These are phyloP conservation scores for Acleris literana DNA, from an alignment of 2,888 invertebrate genomes.

Conservation along the genomic window DNA sequence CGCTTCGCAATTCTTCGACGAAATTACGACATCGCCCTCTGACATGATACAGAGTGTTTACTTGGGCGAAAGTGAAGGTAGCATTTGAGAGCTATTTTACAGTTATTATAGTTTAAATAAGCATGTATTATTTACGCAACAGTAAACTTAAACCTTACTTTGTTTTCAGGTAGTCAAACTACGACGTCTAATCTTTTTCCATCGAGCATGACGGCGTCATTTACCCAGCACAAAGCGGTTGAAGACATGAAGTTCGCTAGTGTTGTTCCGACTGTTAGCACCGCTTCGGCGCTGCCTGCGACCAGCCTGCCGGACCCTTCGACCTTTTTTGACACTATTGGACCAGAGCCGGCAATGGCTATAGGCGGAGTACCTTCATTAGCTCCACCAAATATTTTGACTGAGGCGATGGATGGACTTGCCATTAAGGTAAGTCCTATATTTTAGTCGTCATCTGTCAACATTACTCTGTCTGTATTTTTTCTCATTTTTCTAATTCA, in stretches of 20 bases:
- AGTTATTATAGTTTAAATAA: constrained; percentile 18
- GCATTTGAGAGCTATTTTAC: constrained; percentile 30
- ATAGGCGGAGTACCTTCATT: constrained; percentile 59
- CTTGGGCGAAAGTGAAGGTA: constrained; percentile 70
- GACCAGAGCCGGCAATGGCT: constrained; percentile 64
- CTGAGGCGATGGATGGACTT: constrained; percentile 70
- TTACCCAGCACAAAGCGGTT: constrained; percentile 54
- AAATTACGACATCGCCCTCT: constrained; percentile 76
- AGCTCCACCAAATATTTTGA: constrained; percentile 55
- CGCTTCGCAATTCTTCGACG: constrained; percentile 78
- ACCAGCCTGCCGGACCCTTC: constrained; percentile 76
- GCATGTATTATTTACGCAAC: not conserved
- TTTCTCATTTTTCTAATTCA: not conserved
- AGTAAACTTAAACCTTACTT: constrained; percentile 10
- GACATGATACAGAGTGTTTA: constrained; percentile 79
- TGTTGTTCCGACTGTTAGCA: constrained; percentile 68
- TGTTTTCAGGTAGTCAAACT: constrained; percentile 50
- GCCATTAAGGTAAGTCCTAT: constrained; percentile 62
- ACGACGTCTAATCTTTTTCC: constrained; percentile 55
- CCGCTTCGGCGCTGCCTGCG: constrained; percentile 64
- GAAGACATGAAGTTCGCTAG: constrained; percentile 65
- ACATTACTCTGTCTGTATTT: too few relatives aligned
- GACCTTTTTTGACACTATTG: constrained; percentile 78
- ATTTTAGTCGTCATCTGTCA: not conserved
- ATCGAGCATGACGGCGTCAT: constrained; percentile 61